Conservation (phyloP, 1,140 invertebrate species). For the Coenobita brevimanus region DNA sequence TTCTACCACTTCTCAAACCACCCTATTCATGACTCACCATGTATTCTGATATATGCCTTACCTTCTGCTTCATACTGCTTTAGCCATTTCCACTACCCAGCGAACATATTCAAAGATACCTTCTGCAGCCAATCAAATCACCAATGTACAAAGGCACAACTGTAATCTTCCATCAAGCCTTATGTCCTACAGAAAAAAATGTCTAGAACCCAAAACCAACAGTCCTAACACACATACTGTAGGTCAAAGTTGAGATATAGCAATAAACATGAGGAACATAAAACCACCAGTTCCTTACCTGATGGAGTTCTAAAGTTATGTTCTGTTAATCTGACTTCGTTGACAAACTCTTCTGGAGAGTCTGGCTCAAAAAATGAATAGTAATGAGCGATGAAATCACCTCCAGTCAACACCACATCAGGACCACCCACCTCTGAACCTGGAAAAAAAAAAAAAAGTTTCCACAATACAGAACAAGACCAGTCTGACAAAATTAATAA, state of each 20-base stretch:
- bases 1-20: too few species aligned
- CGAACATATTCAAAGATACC: too few species aligned
- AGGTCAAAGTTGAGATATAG: not conserved
- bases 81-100: too few species aligned
- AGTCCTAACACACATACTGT: not conserved
- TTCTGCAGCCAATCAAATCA: too few species aligned
- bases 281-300: constrained; percentile 24
- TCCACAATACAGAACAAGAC: constrained; percentile 20
- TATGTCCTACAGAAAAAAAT: too few species aligned
- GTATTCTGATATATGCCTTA: too few species aligned
- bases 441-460: constrained; percentile 53
- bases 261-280: not conserved
- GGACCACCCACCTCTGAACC: constrained; percentile 80
- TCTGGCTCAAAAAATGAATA: constrained; percentile 86
- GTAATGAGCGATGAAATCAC: constrained; percentile 82
- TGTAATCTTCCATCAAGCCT: too few species aligned
- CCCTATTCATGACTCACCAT: too few species aligned
- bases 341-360: constrained; percentile 72
- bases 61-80: too few species aligned
- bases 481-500: too few species aligned
- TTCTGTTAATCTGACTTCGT: constrained; percentile 81
- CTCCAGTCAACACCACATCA: constrained; percentile 84
- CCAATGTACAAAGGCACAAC: too few species aligned
- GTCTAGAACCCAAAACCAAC: too few species aligned
- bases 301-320: constrained; percentile 79